These are phyloP conservation scores for Drosophila fungiperda DNA, from an alignment of 2,888 invertebrate species.

Conservation along the genomic window DNA sequence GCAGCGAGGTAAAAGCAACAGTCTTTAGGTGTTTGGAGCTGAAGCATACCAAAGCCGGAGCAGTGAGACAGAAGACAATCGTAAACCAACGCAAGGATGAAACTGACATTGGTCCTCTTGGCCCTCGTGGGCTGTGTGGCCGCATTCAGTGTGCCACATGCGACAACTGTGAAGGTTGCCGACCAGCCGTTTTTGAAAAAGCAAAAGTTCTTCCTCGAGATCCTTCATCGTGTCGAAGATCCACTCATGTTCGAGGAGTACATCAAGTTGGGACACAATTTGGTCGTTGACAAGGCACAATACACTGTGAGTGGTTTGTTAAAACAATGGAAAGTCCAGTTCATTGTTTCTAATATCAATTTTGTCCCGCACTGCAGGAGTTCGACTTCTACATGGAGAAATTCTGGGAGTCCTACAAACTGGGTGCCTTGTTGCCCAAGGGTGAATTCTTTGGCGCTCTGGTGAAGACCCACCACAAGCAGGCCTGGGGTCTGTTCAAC, in stretches of 20 bases:
- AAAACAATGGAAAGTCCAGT: not conserved
- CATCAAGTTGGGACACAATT: conserved; percentile 70
- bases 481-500: conserved; percentile 87
- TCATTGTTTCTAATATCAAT: not conserved
- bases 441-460: conserved; percentile 87
- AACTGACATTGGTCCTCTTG: conserved; percentile 76
- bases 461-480: conserved; percentile 85
- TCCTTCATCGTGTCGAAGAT: conserved; percentile 71
- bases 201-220: conserved; percentile 80
- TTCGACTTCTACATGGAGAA: conserved; percentile 75
- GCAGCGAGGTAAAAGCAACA: conserved; percentile 59
- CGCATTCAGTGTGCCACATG: conserved; percentile 61
- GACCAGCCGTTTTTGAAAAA: conserved; percentile 70
- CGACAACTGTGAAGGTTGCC: conserved; percentile 68
- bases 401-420: conserved; percentile 77
- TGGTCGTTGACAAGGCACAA: conserved; percentile 62
- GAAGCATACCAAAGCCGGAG: conserved; percentile 70
- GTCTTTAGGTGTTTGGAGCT: conserved; percentile 79
- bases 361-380: conserved; percentile 41
- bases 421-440: conserved; percentile 86
- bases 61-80: conserved; percentile 49
- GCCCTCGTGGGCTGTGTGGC: conserved; percentile 80
- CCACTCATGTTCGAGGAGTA: conserved; percentile 79
- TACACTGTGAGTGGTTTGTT: conserved; percentile 60
- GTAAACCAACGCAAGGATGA: conserved; percentile 61